phyloP scores from a whole-genome alignment of 30 jellyfish, hydroid and myxozoan species.

The Aurelia sp. region DNA sequence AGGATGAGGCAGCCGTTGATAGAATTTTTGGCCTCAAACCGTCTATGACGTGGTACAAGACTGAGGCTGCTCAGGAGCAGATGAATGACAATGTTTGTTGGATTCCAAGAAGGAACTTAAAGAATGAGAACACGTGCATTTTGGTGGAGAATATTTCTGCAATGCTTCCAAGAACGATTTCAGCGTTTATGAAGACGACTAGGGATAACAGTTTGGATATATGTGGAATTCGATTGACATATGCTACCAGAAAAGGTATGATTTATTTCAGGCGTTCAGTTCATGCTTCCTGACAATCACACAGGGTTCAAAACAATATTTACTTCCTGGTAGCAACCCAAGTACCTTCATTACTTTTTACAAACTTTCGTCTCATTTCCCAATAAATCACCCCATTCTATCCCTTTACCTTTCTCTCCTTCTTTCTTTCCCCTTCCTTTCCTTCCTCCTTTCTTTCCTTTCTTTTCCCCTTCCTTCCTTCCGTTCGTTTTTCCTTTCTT shows the following conservation, averaged over 20 bases:
- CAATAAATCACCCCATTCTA: too few relatives aligned
- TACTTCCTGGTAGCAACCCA: too few relatives aligned
- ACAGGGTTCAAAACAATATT: too few relatives aligned
- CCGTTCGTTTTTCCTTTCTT: too few relatives aligned
- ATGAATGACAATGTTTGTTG: constrained; percentile 17
- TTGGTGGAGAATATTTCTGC: constrained; percentile 41
- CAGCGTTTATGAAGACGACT: constrained; percentile 36
- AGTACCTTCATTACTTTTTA: too few relatives aligned
- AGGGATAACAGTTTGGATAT: constrained; percentile 52
- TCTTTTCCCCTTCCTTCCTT: too few relatives aligned
- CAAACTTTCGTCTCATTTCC: too few relatives aligned
- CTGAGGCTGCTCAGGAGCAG: constrained; percentile 6
- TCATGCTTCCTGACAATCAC: too few relatives aligned
- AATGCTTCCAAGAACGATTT: constrained; percentile 47
- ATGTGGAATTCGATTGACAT: constrained; percentile 61
- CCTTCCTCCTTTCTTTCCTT: too few relatives aligned
- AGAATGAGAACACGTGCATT: constrained; percentile 53
- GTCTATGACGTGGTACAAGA: constrained; percentile 41
- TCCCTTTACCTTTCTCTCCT: too few relatives aligned
- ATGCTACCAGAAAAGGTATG: constrained; percentile 46
- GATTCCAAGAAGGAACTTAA: constrained; percentile 9
- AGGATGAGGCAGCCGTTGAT: constrained; percentile 69
- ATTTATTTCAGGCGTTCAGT: not conserved
- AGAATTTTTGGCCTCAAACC: constrained; percentile 69
- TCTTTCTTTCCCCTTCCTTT: too few relatives aligned